Percentiles rank a stretch among this genome's conserved stretches.
Conservation (phyloP, 30 jellyfish, hydroid and myxozoan genomes). For the Catostylus mosaicus region DNA sequence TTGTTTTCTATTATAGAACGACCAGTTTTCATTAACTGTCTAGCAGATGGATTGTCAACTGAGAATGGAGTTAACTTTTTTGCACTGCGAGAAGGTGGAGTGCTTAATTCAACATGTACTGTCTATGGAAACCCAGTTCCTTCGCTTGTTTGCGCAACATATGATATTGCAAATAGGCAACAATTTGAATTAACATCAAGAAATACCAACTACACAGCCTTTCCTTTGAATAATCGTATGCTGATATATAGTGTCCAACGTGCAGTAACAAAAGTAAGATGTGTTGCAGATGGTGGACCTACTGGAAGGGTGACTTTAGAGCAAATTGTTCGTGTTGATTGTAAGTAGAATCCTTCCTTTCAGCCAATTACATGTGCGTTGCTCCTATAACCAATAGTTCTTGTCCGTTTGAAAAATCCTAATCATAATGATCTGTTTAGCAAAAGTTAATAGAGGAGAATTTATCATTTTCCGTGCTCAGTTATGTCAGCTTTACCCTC, state of each 20-base stretch:
- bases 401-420: too few species aligned
- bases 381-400: too few species aligned
- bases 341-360: too few species aligned
- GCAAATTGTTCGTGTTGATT: neutral
- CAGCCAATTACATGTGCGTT: too few species aligned
- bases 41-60: neutral
- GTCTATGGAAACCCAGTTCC: constrained; percentile 30
- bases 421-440: too few species aligned
- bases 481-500: too few species aligned
- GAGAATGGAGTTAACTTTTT: neutral
- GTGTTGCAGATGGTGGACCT: constrained; percentile 27
- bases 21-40: neutral
- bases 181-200: neutral
- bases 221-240: neutral
- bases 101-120: constrained; percentile 7
- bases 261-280: neutral
- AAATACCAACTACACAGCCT: neutral
- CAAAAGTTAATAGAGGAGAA: too few species aligned
- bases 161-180: neutral
- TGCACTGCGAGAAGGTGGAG: neutral
- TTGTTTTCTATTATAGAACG: neutral
- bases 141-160: neutral
- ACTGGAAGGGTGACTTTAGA: neutral
- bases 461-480: too few species aligned
- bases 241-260: neutral